Evolutionary conservation across 1,140 invertebrate species (phyloP), one percentile per base, ranked within the genome.

Genomic region (Sitodiplosis mosellana): DNA sequence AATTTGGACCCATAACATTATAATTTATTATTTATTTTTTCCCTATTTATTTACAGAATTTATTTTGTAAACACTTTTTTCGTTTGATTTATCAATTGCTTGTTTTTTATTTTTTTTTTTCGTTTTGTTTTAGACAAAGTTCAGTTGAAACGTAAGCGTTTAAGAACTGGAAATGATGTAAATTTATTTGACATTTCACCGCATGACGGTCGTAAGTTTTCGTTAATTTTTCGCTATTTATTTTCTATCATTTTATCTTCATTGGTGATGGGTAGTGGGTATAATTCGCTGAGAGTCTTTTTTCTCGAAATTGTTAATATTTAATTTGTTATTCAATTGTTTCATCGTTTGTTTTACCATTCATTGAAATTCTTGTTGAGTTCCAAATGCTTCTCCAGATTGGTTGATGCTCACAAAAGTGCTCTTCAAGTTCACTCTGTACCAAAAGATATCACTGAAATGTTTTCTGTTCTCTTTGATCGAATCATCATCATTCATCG

Each of bases 171-270:
- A 62, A 69, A 71, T 57, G 70, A 67, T 56, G 63, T 69, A 50
- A 68, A 70, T 66, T 56, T 72, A 55, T 64, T 72, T 60, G 67
- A 64, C 51, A 64, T 69, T 53, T 64, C 74, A 55, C 56, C 60
- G 51, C 68, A 68, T 59, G 69, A 69, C 58, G 67, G 68, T 66
- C 67, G 74, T 76, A 72, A 75, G 74, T 76, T 68, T 56, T 53
- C 57, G 51, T 57, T 51, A 37, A 7, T 48, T 15, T 43, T 20
- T n/a, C n/a, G 6, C 14, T 17, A 45, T 19, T 12, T 38, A 36
- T 46, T 2, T 47, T 34, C 15, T 17, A 22, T 11, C 14, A 15
- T 27, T 42, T 7, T 14, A 22, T 48, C 19, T 37, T 49, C 33
- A 37, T 49, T 20, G 48, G 41, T 45, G 15, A 45, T 45, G 12